Conservation (phyloP, 2,797 vertebrate genomes). For the Dallia pectoralis region DNA sequence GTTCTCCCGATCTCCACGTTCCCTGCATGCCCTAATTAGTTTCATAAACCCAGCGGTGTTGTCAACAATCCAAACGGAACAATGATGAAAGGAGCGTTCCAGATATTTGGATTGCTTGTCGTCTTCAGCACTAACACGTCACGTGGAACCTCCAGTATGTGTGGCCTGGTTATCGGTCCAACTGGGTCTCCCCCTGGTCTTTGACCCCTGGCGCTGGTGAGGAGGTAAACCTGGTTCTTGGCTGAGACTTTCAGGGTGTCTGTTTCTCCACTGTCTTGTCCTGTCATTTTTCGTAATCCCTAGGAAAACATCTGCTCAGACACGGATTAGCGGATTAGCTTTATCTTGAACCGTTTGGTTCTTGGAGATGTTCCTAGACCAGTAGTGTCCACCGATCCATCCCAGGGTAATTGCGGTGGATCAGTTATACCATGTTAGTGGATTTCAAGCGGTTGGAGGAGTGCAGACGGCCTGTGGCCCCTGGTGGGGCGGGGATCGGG, state of each 20-base stretch:
- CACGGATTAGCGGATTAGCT: neutral
- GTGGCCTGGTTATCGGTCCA: neutral
- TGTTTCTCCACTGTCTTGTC: neutral
- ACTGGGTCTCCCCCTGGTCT: neutral
- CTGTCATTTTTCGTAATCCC: neutral
- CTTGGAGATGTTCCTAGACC: neutral
- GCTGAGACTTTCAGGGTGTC: neutral
- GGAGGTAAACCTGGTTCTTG: neutral
- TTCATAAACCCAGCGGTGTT: too few species aligned
- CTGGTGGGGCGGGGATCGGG: conserved; percentile 35
- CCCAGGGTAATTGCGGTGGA: neutral
- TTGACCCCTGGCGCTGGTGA: neutral
- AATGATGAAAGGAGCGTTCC: neutral
- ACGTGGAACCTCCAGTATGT: neutral
- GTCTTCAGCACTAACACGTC: neutral
- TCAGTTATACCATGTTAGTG: neutral
- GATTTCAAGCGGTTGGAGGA: neutral
- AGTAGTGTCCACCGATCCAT: neutral
- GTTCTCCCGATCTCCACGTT: too few species aligned
- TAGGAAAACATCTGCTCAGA: neutral
- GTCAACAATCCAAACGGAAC: neutral
- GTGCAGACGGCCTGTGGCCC: neutral
- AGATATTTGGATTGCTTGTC: neutral
- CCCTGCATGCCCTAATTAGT: too few species aligned
- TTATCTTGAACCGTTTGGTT: neutral